These are phyloP conservation scores for Crematogaster levior DNA, from an alignment of 2,888 invertebrate species.

Conservation along the genomic window DNA sequence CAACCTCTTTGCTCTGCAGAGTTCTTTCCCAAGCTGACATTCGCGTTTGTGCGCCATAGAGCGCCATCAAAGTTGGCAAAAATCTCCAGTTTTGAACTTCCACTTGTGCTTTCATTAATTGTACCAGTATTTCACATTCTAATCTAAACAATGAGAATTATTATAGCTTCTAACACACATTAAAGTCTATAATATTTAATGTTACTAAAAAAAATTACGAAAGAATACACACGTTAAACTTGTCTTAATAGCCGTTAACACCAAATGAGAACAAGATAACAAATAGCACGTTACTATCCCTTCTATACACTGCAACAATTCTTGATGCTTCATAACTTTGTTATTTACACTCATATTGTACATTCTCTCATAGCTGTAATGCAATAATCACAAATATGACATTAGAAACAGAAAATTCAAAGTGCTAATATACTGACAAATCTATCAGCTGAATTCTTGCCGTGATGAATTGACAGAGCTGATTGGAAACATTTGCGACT, in stretches of 20 bases:
- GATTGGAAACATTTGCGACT: constrained; percentile 88
- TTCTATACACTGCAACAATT: constrained; percentile 86
- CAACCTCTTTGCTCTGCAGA: constrained; percentile 88
- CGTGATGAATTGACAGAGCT: constrained; percentile 88
- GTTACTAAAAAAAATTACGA: constrained; percentile 17
- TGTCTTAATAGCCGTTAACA: constrained; percentile 88
- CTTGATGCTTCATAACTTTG: constrained; percentile 86
- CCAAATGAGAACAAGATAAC: constrained; percentile 88
- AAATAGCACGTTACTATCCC: constrained; percentile 86
- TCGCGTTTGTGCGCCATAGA: constrained; percentile 89
- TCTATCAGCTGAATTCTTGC: constrained; percentile 89
- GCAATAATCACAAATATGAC: constrained; percentile 34
- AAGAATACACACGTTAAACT: constrained; percentile 86
- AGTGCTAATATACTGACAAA: constrained; percentile 85
- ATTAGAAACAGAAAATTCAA: constrained; percentile 15
- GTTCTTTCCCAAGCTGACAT: constrained; percentile 89
- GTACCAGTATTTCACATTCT: constrained; percentile 89
- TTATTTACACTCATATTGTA: constrained; percentile 85
- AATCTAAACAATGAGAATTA: constrained; percentile 83
- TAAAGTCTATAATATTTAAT: constrained; percentile 6
- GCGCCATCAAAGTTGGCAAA: constrained; percentile 88
- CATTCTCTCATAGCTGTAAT: constrained; percentile 87
- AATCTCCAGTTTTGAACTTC: constrained; percentile 89
- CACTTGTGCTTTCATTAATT: constrained; percentile 88
- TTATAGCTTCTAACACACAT: background rate